Percentiles rank a stretch among this genome's conserved stretches.
Evolutionary conservation across 2,113 vertebrate species (phyloP).

Genomic region (Sapajus apella): DNA sequence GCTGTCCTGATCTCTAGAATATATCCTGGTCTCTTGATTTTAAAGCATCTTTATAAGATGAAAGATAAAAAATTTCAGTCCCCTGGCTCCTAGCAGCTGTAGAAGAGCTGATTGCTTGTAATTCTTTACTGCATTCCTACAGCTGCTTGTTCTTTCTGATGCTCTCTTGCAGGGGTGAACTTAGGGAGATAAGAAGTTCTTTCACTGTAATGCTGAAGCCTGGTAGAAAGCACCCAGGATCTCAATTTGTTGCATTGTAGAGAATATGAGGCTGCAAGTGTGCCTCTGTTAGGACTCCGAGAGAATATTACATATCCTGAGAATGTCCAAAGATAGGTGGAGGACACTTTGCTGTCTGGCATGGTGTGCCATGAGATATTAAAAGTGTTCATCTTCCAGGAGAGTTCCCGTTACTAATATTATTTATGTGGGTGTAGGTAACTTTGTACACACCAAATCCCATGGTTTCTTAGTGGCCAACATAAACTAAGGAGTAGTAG

Average conservation of each 20-base stretch:
- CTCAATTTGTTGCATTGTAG: not conserved
- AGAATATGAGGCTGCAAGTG: not conserved
- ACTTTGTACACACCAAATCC: not conserved
- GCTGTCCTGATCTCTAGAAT: not conserved
- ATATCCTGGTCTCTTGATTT: not conserved
- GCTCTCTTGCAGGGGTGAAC: not conserved
- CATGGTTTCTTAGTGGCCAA: not conserved
- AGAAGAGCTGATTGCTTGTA: not conserved
- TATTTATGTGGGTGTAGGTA: not conserved
- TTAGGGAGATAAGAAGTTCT: not conserved
- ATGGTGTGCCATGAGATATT: not conserved
- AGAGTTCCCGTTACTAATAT: not conserved
- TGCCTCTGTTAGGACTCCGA: not conserved
- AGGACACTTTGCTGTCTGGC: not conserved
- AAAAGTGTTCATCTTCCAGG: not conserved
- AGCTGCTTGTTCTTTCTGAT: not conserved
- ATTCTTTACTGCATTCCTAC: not conserved
- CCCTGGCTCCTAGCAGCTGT: not conserved
- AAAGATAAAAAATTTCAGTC: constrained; percentile 9
- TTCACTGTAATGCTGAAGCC: not conserved
- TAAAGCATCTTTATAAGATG: constrained; percentile 23
- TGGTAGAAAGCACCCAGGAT: not conserved
- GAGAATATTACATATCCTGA: not conserved
- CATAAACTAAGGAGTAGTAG: not conserved
- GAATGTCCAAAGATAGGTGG: not conserved